Conservation (phyloP, 2,113 vertebrate species). For the Cheirogaleus medius region DNA sequence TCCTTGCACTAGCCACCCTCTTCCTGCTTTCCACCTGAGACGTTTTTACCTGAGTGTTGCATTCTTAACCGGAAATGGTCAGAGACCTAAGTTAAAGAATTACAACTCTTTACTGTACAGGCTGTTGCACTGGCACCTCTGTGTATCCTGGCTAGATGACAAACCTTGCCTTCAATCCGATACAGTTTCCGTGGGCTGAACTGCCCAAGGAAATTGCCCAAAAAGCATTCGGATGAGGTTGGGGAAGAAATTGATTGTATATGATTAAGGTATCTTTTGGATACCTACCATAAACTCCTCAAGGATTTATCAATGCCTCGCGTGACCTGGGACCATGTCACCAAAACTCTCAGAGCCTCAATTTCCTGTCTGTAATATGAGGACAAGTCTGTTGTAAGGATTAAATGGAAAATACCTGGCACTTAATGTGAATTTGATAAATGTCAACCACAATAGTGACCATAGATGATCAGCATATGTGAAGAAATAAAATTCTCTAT, state of each 20-base stretch:
- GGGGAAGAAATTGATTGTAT: not conserved
- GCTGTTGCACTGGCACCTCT: not conserved
- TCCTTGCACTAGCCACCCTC: not conserved
- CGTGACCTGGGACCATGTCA: not conserved
- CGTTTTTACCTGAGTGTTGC: not conserved
- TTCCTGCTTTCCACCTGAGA: conserved; percentile 6
- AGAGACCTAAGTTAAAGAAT: conserved; percentile 32
- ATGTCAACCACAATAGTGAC: not conserved
- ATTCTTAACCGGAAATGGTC: not conserved
- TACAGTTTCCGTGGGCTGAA: not conserved
- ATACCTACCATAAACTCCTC: not conserved
- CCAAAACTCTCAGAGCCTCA: not conserved
- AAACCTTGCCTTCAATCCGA: not conserved
- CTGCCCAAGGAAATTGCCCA: not conserved
- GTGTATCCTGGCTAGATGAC: not conserved
- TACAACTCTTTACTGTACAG: not conserved
- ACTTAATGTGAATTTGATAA: not conserved
- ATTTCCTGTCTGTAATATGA: not conserved
- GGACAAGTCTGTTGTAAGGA: not conserved
- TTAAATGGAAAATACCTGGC: not conserved
- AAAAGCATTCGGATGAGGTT: not conserved
- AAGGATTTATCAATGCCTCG: not conserved
- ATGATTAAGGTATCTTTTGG: not conserved
- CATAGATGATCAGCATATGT: not conserved
- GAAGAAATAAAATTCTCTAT: not conserved